Evolutionary conservation across 2,888 invertebrate genomes (phyloP), one percentile per base, ranked within the genome.

Genomic region (Chalcosyrphus nemorum): DNA sequence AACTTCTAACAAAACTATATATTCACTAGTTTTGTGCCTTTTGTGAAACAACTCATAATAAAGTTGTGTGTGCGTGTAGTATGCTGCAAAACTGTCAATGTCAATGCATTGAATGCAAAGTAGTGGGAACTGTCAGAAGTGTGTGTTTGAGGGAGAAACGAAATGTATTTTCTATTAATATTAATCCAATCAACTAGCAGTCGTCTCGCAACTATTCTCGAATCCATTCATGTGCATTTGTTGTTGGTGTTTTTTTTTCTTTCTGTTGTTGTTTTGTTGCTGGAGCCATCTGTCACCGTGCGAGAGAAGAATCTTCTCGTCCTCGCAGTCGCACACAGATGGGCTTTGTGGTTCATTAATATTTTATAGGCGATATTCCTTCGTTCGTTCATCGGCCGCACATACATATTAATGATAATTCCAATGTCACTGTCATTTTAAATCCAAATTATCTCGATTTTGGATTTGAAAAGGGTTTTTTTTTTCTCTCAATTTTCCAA

Each of bases 91-190:
- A 56, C 68, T 68, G 74, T 75, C 74, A 63, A 45, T 74, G 63
- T 24, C 54, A 74, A 32, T 63, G 63, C 63, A 35, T 63, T 72
- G 41, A 52, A 61, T 72, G 72, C 43, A 43, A 41, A 65, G 27
- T 19, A 50, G 4, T n/a, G 13, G 65, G 19, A 19, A 45, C 43
- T 17, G 15, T 6, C 35, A 21, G 11, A 5, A 1, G 7, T 0
- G 24, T 15, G 50, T 15, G 13, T 4, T 1, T n/a, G 9, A 45
- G 15, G 21, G 41, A 17, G 38, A 29, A 43, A 27, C 13, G 29
- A 56, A n/a, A n/a, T n/a, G n/a, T n/a, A 65, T 56, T 76, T 76
- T 68, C 59, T 76, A 68, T 76, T 66, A 76, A 76, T 68, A 76
- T 76, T 76, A 76, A 76, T 76, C 76, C 66, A 76, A 66, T 76